A percentile compares a stretch with the other conserved stretches of the same genome.
Evolutionary conservation across 2,888 invertebrate genomes (phyloP).

Genomic region (Ormia ochracea): DNA sequence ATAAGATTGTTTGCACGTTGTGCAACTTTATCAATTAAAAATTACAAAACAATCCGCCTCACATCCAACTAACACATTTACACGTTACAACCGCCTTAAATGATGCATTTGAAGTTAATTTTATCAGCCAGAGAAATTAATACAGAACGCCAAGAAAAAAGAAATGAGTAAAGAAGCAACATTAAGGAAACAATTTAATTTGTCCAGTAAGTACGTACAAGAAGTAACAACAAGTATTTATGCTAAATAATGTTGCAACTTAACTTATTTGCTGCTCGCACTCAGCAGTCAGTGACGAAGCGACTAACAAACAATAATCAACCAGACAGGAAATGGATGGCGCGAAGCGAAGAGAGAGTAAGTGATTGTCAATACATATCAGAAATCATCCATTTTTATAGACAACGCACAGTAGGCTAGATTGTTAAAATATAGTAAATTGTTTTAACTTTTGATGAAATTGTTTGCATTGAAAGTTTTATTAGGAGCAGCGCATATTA

Average conservation of each 20-base stretch:
- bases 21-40: not conserved
- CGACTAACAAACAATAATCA: not conserved
- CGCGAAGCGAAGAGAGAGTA: not conserved
- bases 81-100: not conserved
- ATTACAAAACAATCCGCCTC: constrained; percentile 11
- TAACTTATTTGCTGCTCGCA: constrained; percentile 12
- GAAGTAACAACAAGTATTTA: constrained; percentile 69
- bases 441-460: too few species aligned
- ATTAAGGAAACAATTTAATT: constrained; percentile 62
- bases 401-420: not conserved
- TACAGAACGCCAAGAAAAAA: not conserved
- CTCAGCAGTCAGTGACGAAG: constrained; percentile 6
- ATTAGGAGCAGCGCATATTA: too few species aligned
- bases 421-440: not conserved
- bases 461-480: too few species aligned
- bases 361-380: constrained; percentile 5
- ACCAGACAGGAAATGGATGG: constrained; percentile 40
- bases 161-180: not conserved
- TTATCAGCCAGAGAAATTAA: not conserved
- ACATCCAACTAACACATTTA: constrained; percentile 1
- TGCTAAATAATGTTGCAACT: constrained; percentile 64
- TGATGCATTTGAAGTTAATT: constrained; percentile 11
- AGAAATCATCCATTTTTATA: not conserved
- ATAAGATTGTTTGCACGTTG: not conserved
- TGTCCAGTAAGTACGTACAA: constrained; percentile 64